A percentile compares a stretch with the other conserved stretches of the same genome.
Evolutionary conservation across 2,888 invertebrate genomes (phyloP).

Genomic region (Cataglyphis albicans): DNA sequence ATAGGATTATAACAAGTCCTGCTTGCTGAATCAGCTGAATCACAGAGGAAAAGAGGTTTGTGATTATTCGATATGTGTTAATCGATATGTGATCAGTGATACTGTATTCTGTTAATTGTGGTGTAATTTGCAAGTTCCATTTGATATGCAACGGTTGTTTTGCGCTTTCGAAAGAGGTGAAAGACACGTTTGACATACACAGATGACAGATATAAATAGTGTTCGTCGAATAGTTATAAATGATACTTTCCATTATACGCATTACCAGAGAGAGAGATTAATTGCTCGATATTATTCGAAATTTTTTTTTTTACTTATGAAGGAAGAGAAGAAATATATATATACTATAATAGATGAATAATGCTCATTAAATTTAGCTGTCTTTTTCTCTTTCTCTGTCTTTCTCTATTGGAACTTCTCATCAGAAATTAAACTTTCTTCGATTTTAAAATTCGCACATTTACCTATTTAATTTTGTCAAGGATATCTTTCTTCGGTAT

Average conservation of each 20-base stretch:
- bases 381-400: not conserved
- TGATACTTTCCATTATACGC: not conserved
- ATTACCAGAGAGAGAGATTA: not conserved
- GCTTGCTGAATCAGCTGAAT: slow-evolving; percentile 4
- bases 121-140: slow-evolving; percentile 34
- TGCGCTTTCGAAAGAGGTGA: slow-evolving; percentile 13
- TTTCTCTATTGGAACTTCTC: not conserved
- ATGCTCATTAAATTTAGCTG: not conserved
- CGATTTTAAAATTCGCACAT: not conserved
- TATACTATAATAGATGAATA: not conserved
- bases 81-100: slow-evolving; percentile 66
- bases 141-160: not conserved
- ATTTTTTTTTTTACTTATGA: not conserved
- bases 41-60: slow-evolving; percentile 73
- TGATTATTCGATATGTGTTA: slow-evolving; percentile 58
- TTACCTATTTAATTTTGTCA: not conserved
- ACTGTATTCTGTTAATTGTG: slow-evolving; percentile 6
- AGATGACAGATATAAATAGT: not conserved
- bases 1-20: slow-evolving; percentile 77
- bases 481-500: not conserved
- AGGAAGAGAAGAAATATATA: not conserved
- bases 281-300: not conserved
- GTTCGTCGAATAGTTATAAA: slow-evolving; percentile 12
- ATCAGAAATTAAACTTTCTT: not conserved
- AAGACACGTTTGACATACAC: not conserved